phyloP scores from a whole-genome alignment of 2,113 vertebrate species.

The Neotoma lepida region DNA sequence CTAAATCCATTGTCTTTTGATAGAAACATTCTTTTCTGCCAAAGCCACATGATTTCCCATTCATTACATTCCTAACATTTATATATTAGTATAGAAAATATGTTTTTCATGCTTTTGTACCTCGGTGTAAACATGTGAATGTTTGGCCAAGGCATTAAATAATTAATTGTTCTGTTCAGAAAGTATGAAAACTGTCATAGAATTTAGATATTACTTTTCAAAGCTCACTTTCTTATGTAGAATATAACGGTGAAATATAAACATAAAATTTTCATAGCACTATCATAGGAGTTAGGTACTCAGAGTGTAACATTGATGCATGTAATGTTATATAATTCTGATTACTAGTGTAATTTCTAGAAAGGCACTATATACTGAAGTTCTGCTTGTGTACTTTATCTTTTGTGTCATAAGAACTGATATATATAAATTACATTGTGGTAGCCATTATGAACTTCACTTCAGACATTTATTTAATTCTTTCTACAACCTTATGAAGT shows the following conservation, averaged over 20 bases:
- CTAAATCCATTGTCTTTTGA: neutral
- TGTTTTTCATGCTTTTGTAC: neutral
- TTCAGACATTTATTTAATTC: neutral
- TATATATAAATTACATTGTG: neutral
- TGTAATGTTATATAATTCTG: neutral
- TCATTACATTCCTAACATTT: neutral
- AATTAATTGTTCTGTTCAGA: neutral
- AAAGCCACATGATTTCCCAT: neutral
- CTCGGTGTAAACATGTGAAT: neutral
- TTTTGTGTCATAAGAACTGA: neutral
- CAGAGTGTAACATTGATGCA: neutral
- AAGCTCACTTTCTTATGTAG: neutral
- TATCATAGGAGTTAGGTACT: neutral
- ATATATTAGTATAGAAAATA: neutral
- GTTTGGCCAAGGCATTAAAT: neutral
- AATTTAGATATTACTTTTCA: slow-evolving; percentile 23
- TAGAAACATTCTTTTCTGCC: neutral
- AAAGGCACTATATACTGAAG: neutral
- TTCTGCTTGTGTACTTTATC: neutral
- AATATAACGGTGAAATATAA: neutral
- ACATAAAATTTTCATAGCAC: neutral
- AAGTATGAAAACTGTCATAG: neutral
- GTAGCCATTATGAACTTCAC: neutral
- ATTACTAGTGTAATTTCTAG: neutral
- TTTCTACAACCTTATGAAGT: neutral